Conservation (phyloP, 2,888 invertebrate species). For the Nemotelus nigrinus region DNA sequence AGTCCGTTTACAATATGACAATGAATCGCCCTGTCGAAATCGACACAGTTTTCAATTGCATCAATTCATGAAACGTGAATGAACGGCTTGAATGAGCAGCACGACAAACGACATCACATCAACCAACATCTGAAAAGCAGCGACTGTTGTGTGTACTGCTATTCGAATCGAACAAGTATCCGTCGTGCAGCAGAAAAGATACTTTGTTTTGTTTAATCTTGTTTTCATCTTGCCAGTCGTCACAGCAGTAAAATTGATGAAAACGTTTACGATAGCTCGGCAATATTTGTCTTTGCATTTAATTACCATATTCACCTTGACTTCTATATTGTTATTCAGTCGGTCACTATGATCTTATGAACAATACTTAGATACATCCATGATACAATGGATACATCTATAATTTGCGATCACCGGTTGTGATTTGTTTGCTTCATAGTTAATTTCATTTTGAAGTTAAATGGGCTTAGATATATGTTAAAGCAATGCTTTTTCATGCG, state of each 20-base stretch:
- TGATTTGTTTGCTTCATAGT: neutral
- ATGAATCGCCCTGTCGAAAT: conserved; percentile 27
- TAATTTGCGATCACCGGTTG: neutral
- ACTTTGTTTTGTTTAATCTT: neutral
- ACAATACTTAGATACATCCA: too few relatives aligned
- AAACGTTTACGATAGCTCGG: conserved; percentile 4
- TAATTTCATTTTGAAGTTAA: neutral
- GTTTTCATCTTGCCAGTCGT: neutral
- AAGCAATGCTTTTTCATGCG: too few relatives aligned
- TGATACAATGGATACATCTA: neutral
- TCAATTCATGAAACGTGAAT: conserved; percentile 15
- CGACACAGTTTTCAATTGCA: conserved; percentile 26
- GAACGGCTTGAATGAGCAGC: neutral
- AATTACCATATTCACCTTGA: conserved; percentile 27
- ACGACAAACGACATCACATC: neutral
- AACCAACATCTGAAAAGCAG: neutral
- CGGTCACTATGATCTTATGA: neutral
- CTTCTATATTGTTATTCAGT: conserved; percentile 22
- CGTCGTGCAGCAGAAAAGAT: too few relatives aligned
- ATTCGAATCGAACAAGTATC: neutral
- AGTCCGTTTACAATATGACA: conserved; percentile 27
- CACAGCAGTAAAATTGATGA: neutral
- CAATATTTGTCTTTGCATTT: conserved; percentile 13
- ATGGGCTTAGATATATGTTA: too few relatives aligned
- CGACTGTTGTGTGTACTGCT: neutral